These are phyloP conservation scores for Drosophila mimetica DNA, from an alignment of 2,888 invertebrate genomes.

Conservation along the genomic window DNA sequence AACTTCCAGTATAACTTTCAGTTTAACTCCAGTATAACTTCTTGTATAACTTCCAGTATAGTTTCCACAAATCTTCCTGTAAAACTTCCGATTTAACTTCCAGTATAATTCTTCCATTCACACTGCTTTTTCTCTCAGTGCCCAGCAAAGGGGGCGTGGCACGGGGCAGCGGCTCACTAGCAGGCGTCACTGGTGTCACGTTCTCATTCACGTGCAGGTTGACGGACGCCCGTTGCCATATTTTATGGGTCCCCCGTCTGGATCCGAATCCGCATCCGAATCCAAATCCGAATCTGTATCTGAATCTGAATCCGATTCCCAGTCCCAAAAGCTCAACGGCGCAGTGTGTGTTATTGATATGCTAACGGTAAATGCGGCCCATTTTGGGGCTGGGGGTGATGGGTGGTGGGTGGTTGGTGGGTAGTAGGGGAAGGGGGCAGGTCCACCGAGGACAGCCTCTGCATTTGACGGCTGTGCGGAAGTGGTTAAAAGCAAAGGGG, in stretches of 20 bases:
- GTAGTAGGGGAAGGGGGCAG: background rate
- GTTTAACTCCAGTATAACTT: no score
- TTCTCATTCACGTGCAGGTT: conserved; percentile 59
- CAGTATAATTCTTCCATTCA: no score
- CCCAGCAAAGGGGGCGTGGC: background rate
- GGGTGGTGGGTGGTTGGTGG: background rate
- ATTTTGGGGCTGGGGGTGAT: background rate
- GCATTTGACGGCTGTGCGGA: conserved; percentile 73
- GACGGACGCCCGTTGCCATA: conserved; percentile 75
- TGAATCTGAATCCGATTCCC: conserved; percentile 7
- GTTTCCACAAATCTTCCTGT: no score
- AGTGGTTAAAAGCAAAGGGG: conserved; percentile 60
- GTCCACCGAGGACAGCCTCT: conserved; percentile 29
- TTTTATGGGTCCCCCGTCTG: conserved; percentile 66
- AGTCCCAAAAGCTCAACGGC: conserved; percentile 37
- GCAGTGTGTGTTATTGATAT: conserved; percentile 79
- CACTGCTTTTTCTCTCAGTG: background rate
- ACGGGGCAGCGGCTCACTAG: conserved; percentile 43
- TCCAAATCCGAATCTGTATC: conserved; percentile 1
- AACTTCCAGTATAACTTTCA: no score
- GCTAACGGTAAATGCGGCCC: conserved; percentile 73
- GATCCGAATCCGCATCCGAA: conserved; percentile 14
- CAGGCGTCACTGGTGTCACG: conserved; percentile 55
- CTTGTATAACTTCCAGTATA: no score
- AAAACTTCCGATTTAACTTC: no score